Percentiles rank a stretch among this genome's conserved stretches.
These are phyloP conservation scores for Periophthalmus magnuspinnatus DNA, from an alignment of 2,797 vertebrate genomes.

Conservation along the genomic window DNA sequence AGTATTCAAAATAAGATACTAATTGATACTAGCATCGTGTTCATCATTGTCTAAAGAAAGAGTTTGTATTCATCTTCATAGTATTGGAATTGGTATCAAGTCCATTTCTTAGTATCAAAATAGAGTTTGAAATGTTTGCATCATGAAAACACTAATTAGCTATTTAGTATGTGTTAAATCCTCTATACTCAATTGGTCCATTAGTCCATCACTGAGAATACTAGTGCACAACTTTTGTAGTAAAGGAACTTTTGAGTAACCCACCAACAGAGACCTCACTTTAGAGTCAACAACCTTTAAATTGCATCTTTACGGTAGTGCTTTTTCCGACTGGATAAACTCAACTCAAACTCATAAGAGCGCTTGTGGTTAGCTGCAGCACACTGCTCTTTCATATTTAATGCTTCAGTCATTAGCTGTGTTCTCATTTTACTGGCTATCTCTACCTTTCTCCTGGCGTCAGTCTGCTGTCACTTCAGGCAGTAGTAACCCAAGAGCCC, in stretches of 20 bases:
- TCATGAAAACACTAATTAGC: too few relatives aligned
- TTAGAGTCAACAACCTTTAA: constrained; percentile 18
- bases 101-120: too few relatives aligned
- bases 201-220: not conserved
- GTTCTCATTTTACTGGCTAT: constrained; percentile 62
- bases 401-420: constrained; percentile 52
- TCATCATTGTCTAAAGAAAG: too few relatives aligned
- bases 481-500: constrained; percentile 58
- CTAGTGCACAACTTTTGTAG: not conserved
- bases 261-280: not conserved
- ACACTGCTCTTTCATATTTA: constrained; percentile 65
- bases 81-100: too few relatives aligned
- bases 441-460: constrained; percentile 42
- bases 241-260: not conserved
- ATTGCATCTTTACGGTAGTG: constrained; percentile 13
- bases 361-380: not conserved
- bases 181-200: too few relatives aligned
- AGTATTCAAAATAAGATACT: too few relatives aligned
- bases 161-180: too few relatives aligned
- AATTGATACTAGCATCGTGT: too few relatives aligned
- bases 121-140: too few relatives aligned
- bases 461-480: constrained; percentile 27
- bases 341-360: constrained; percentile 17
- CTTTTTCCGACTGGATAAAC: constrained; percentile 33
- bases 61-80: too few relatives aligned